phyloP scores from a whole-genome alignment of 1,140 invertebrate species.

The Thalassaphorura encarpata region DNA sequence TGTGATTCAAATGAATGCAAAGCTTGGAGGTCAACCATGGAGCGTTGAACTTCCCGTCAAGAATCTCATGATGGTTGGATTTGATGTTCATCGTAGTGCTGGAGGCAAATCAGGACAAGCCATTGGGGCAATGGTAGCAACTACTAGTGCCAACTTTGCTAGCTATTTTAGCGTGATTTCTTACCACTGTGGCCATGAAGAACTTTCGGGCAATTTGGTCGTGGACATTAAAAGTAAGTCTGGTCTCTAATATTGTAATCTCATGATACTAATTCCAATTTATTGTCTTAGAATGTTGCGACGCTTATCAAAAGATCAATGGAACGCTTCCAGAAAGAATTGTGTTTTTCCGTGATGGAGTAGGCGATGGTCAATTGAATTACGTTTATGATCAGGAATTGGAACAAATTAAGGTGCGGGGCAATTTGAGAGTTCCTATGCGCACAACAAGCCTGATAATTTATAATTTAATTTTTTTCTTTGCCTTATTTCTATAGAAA shows the following conservation, averaged over 20 bases:
- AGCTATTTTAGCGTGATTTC: conserved; percentile 57
- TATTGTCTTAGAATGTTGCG: conserved; percentile 26
- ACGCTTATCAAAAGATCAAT: conserved; percentile 28
- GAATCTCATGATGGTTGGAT: conserved; percentile 70
- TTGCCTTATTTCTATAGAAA: no score
- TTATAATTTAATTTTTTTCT: no score
- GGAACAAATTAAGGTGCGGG: conserved; percentile 7
- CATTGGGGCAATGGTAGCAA: conserved; percentile 66
- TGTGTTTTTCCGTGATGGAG: conserved; percentile 38
- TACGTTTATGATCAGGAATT: conserved; percentile 43
- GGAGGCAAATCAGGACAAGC: conserved; percentile 42
- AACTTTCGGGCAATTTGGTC: conserved; percentile 55
- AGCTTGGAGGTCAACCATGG: conserved; percentile 51
- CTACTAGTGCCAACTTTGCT: conserved; percentile 52
- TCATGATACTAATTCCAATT: not conserved
- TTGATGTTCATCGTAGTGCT: conserved; percentile 73
- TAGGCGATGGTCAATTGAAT: conserved; percentile 44
- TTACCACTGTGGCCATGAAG: conserved; percentile 58
- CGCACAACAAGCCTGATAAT: no score
- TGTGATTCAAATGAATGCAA: conserved; percentile 49
- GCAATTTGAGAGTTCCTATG: no score
- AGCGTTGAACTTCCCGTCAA: conserved; percentile 40
- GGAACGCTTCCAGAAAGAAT: conserved; percentile 32
- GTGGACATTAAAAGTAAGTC: conserved; percentile 44
- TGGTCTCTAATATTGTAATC: not conserved